Percentiles rank a stretch among this genome's conserved stretches.
phyloP scores from a whole-genome alignment of 2,797 vertebrate species.

The Enteromius treurensis region DNA sequence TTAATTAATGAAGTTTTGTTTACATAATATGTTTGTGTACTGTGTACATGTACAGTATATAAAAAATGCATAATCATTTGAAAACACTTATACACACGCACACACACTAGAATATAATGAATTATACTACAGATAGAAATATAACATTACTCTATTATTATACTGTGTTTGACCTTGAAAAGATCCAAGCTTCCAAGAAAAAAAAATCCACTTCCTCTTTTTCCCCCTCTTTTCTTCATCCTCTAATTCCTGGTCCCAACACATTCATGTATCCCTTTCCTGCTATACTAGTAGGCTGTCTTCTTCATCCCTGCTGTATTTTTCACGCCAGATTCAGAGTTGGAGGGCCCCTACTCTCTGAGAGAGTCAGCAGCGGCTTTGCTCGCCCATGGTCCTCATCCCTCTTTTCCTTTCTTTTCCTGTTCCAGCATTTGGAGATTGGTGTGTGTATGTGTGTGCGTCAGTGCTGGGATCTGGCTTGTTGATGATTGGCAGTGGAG shows the following conservation, averaged over 20 bases:
- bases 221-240: slow-evolving; percentile 51
- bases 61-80: too few species aligned
- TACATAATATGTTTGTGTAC: too few species aligned
- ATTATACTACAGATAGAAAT: neutral
- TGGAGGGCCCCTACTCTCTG: slow-evolving; percentile 15
- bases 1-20: too few species aligned
- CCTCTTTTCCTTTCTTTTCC: slow-evolving; percentile 13
- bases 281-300: slow-evolving; percentile 27
- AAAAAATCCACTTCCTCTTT: slow-evolving; percentile 24
- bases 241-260: slow-evolving; percentile 26
- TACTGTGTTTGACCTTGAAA: slow-evolving; percentile 21
- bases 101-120: neutral
- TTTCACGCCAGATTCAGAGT: slow-evolving; percentile 40
- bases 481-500: slow-evolving; percentile 22
- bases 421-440: slow-evolving; percentile 29
- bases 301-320: slow-evolving; percentile 30
- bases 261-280: neutral
- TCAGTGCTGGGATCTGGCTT: slow-evolving; percentile 18
- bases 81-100: neutral
- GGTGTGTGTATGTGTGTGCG: neutral
- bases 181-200: neutral
- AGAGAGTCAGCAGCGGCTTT: slow-evolving; percentile 34
- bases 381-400: neutral
- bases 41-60: too few species aligned
- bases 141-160: neutral